A percentile compares a stretch with the other conserved stretches of the same genome.
phyloP scores from a whole-genome alignment of 2,888 invertebrate genomes.

The Byasa hedistus region DNA sequence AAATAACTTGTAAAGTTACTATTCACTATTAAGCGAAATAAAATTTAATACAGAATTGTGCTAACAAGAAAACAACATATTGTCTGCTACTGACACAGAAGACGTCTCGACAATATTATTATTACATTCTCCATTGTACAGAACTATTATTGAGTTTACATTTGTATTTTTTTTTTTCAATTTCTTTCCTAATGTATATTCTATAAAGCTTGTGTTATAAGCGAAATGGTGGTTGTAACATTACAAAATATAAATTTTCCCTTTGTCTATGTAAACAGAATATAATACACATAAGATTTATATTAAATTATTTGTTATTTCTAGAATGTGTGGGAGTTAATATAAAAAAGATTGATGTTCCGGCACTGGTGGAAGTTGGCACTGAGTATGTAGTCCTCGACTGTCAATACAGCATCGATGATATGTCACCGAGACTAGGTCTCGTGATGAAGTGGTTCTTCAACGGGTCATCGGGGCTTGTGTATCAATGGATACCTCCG shows the following conservation, averaged over 20 bases:
- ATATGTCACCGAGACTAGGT: constrained; percentile 49
- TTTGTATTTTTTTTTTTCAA: constrained; percentile 21
- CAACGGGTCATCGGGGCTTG: constrained; percentile 67
- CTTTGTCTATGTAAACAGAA: background rate
- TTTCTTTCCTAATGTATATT: constrained; percentile 15
- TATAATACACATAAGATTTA: background rate
- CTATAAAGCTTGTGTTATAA: background rate
- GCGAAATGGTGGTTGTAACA: no score
- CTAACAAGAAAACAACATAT: constrained; percentile 19
- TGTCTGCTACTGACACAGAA: constrained; percentile 17
- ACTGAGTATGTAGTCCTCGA: constrained; percentile 60
- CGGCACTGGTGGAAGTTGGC: constrained; percentile 62
- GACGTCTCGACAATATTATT: constrained; percentile 19
- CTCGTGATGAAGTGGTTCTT: constrained; percentile 77
- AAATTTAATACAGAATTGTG: constrained; percentile 2
- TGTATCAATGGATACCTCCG: constrained; percentile 77
- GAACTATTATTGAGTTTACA: constrained; percentile 20
- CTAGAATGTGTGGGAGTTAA: constrained; percentile 74
- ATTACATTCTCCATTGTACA: constrained; percentile 19
- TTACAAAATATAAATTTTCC: no score
- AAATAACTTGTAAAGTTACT: background rate
- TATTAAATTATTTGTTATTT: constrained; percentile 16
- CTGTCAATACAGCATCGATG: constrained; percentile 55
- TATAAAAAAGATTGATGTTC: constrained; percentile 67
- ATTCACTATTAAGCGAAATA: constrained; percentile 10